Conservation (phyloP, 2,113 vertebrate species). For the Xenopus laevis region DNA sequence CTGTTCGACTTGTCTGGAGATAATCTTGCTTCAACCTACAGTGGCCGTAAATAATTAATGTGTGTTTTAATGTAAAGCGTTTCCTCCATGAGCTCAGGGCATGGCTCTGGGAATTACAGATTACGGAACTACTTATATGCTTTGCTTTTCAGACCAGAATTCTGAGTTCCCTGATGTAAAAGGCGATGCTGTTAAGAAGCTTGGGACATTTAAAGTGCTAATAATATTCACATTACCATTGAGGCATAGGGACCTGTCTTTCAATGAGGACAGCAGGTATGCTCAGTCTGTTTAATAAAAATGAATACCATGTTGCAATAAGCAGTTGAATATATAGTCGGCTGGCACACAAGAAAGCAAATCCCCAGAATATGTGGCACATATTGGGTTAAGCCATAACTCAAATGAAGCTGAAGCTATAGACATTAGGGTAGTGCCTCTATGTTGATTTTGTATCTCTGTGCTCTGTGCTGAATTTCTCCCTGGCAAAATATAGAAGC, state of each 20-base stretch:
- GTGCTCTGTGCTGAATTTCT: conserved; percentile 36
- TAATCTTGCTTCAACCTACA: not conserved
- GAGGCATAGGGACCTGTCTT: too few relatives aligned
- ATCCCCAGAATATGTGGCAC: not conserved
- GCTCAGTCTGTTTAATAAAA: too few relatives aligned
- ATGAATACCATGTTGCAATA: too few relatives aligned
- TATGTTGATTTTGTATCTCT: conserved; percentile 42
- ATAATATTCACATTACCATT: conserved; percentile 6
- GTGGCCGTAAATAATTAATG: too few relatives aligned
- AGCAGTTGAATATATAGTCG: too few relatives aligned
- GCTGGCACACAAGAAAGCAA: too few relatives aligned
- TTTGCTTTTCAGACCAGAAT: conserved; percentile 20
- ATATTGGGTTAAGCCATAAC: not conserved
- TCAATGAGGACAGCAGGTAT: too few relatives aligned
- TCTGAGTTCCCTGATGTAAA: conserved; percentile 16
- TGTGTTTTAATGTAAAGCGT: not conserved
- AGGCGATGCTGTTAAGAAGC: conserved; percentile 29
- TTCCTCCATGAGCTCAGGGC: conserved; percentile 28
- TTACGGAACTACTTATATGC: conserved; percentile 38
- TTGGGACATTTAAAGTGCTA: conserved; percentile 31
- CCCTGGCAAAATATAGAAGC: conserved; percentile 33
- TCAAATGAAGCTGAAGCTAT: not conserved
- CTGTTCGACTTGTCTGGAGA: not conserved
- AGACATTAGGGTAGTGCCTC: conserved; percentile 2
- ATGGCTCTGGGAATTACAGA: conserved; percentile 35